Conservation (phyloP, 92 coral and sea anemone genomes). For the Chrysogorgia sp. region DNA sequence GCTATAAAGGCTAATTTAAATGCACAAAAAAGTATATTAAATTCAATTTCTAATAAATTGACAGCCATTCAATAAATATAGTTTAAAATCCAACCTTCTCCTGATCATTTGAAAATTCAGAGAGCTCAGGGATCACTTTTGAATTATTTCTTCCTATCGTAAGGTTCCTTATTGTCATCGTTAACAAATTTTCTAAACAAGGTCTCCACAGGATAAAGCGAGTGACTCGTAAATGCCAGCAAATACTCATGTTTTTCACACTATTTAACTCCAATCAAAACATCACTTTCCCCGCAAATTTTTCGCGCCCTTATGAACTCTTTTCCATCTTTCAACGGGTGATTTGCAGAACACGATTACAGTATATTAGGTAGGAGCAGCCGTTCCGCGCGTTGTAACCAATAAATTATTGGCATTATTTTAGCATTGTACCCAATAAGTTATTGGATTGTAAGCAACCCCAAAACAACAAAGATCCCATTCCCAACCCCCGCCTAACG, state of each 20-base stretch:
- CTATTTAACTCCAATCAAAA: not conserved
- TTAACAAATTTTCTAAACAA: not conserved
- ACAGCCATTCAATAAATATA: too few species aligned
- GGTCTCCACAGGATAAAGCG: not conserved
- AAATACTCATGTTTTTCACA: not conserved
- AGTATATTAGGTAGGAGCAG: not conserved
- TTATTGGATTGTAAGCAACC: too few species aligned
- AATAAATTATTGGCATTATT: not conserved
- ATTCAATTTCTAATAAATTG: too few species aligned
- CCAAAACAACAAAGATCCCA: too few species aligned
- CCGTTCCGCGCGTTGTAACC: too few species aligned
- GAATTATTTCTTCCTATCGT: not conserved
- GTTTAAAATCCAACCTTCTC: too few species aligned
- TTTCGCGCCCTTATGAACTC: slow-evolving; percentile 9
- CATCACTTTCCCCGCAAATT: not conserved
- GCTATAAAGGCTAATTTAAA: too few species aligned
- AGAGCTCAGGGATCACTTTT: slow-evolving; percentile 23
- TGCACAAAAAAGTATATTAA: too few species aligned
- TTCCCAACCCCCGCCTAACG: too few species aligned
- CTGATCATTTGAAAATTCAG: slow-evolving; percentile 24
- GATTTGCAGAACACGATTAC: not conserved
- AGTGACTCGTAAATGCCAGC: not conserved
- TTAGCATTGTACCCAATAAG: not conserved
- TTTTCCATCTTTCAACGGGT: slow-evolving; percentile 11
- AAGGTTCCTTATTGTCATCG: not conserved